These are phyloP conservation scores for Scylla paramamosain DNA, from an alignment of 1,140 invertebrate genomes.

Conservation along the genomic window DNA sequence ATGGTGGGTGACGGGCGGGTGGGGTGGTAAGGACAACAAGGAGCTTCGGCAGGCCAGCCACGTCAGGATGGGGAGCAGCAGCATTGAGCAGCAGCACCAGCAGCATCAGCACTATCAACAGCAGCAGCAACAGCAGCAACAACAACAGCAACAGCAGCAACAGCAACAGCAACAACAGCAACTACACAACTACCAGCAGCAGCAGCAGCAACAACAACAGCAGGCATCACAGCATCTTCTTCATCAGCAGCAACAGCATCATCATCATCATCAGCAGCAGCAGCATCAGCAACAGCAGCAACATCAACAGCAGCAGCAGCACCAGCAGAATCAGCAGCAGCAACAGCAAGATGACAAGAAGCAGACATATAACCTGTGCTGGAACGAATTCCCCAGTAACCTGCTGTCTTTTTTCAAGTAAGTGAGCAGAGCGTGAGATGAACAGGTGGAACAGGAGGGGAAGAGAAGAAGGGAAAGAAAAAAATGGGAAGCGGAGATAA, in stretches of 20 bases:
- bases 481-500: too few relatives aligned
- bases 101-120: constrained; percentile 47
- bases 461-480: not conserved
- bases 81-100: constrained; percentile 57
- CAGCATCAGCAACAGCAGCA: constrained; percentile 49
- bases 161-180: not conserved
- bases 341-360: constrained; percentile 71
- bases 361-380: constrained; percentile 75
- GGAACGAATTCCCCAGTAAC: constrained; percentile 76
- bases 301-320: constrained; percentile 59
- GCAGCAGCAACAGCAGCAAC: constrained; percentile 44
- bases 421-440: not conserved
- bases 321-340: constrained; percentile 14
- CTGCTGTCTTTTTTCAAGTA: constrained; percentile 76
- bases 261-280: constrained; percentile 45
- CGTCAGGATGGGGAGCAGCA: constrained; percentile 69
- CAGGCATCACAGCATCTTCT: not conserved
- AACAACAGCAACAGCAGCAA: constrained; percentile 57
- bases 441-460: not conserved
- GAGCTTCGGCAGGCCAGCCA: constrained; percentile 49
- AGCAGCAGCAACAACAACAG: constrained; percentile 42
- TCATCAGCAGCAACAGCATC: constrained; percentile 41
- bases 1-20: constrained; percentile 73
- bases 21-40: constrained; percentile 69
- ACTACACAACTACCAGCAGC: constrained; percentile 25